Conservation (phyloP, 2,113 vertebrate genomes). For the Oriolus oriolus region DNA sequence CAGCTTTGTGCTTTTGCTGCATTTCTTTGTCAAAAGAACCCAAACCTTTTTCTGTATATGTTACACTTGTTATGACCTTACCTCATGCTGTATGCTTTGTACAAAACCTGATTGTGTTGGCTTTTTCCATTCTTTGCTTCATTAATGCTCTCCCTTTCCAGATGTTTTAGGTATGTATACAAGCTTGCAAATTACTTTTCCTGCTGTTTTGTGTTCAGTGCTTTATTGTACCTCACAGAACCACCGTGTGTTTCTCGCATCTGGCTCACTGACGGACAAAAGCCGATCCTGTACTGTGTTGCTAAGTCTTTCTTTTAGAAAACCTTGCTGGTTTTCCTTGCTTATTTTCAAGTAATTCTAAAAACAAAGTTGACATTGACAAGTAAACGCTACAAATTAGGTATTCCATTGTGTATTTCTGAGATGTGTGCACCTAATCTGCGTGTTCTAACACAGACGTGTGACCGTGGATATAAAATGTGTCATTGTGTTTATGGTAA, state of each 20-base stretch:
- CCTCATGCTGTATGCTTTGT: slow-evolving; percentile 62
- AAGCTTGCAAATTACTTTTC: slow-evolving; percentile 59
- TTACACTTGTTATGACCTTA: slow-evolving; percentile 44
- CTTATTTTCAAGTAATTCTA: neutral
- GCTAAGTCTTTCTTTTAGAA: neutral
- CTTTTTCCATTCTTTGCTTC: slow-evolving; percentile 80
- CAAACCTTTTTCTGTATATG: slow-evolving; percentile 28
- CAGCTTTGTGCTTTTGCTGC: slow-evolving; percentile 38
- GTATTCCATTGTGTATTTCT: neutral
- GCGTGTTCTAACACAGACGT: neutral
- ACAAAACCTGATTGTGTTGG: slow-evolving; percentile 71
- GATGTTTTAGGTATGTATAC: slow-evolving; percentile 88
- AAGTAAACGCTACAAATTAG: neutral
- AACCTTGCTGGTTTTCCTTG: neutral
- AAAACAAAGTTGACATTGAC: neutral
- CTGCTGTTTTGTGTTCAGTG: slow-evolving; percentile 63
- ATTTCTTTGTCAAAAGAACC: slow-evolving; percentile 23
- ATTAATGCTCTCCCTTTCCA: slow-evolving; percentile 77
- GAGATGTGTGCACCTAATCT: neutral
- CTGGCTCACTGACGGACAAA: slow-evolving; percentile 17
- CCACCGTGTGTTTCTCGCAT: neutral
- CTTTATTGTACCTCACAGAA: slow-evolving; percentile 41
- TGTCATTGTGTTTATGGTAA: neutral
- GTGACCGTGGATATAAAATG: neutral
- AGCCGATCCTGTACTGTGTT: neutral